These are phyloP conservation scores for Oxyteleia sp. DNA, from an alignment of 2,888 invertebrate species.

Conservation along the genomic window DNA sequence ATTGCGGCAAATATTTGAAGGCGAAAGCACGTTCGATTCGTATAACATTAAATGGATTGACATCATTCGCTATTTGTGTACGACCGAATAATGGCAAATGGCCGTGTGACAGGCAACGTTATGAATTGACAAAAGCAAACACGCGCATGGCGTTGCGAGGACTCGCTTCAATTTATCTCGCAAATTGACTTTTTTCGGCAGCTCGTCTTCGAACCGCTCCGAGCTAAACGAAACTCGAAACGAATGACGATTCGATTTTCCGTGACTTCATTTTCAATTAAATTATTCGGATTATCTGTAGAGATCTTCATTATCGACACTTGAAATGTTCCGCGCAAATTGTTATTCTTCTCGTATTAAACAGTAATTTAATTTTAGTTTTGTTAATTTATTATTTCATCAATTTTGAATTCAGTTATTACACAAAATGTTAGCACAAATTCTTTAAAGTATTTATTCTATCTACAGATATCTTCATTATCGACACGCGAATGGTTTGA, in stretches of 20 bases:
- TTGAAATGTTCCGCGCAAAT: no score
- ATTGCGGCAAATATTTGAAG: conserved; percentile 31
- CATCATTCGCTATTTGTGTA: conserved; percentile 2
- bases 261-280: not conserved
- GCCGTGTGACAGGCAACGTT: conserved; percentile 7
- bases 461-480: no score
- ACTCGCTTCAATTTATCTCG: conserved; percentile 15
- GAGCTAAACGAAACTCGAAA: not conserved
- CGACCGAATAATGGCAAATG: not conserved
- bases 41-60: conserved; percentile 13
- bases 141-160: not conserved
- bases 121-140: conserved; percentile 23
- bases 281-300: not conserved
- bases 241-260: not conserved
- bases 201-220: conserved; percentile 7
- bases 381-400: no score
- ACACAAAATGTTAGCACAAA: no score
- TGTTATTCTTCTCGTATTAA: no score
- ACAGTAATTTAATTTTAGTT: no score
- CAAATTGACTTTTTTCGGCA: conserved; percentile 28
- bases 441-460: no score
- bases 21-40: conserved; percentile 20
- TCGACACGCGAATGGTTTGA: no score
- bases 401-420: no score
- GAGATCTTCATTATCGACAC: conserved; percentile 6